Evolutionary conservation across 1,140 invertebrate genomes (phyloP).

Genomic region (Rhagoletis zephyria): DNA sequence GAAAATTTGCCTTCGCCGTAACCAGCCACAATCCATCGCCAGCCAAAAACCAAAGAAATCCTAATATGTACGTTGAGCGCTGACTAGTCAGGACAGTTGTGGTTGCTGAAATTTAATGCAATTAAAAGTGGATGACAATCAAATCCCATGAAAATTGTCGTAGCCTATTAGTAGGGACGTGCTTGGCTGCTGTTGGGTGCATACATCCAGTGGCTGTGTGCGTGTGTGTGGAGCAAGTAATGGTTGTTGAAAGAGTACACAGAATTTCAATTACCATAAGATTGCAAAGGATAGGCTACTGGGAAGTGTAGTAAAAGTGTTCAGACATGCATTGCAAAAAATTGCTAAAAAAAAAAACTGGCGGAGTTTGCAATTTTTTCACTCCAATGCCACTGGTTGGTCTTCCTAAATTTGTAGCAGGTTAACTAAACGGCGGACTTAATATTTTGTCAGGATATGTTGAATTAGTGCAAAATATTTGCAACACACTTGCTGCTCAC

Average conservation of each 20-base stretch:
- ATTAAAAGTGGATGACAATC: conserved; percentile 50
- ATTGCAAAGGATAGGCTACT: neutral
- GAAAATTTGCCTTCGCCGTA: neutral
- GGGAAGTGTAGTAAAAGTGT: neutral
- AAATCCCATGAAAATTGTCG: conserved; percentile 52
- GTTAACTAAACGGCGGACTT: neutral
- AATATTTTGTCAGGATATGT: neutral
- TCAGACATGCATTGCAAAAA: neutral
- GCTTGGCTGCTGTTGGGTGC: neutral
- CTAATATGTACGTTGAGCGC: neutral
- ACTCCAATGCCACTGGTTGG: neutral
- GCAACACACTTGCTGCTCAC: neutral
- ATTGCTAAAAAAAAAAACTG: neutral
- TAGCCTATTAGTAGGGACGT: conserved; percentile 33
- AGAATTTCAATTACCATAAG: conserved; percentile 51
- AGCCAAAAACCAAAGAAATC: too few relatives aligned
- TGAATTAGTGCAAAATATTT: conserved; percentile 32
- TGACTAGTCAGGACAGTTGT: neutral
- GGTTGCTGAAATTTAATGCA: conserved; percentile 46
- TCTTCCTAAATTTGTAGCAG: neutral
- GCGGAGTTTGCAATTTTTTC: neutral
- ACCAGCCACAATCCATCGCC: neutral
- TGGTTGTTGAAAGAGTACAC: conserved; percentile 25
- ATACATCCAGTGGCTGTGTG: neutral
- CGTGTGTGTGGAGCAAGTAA: neutral